Base-by-base conservation (phyloP, 2,113 vertebrate species). In the Sapajus apella region DNA sequence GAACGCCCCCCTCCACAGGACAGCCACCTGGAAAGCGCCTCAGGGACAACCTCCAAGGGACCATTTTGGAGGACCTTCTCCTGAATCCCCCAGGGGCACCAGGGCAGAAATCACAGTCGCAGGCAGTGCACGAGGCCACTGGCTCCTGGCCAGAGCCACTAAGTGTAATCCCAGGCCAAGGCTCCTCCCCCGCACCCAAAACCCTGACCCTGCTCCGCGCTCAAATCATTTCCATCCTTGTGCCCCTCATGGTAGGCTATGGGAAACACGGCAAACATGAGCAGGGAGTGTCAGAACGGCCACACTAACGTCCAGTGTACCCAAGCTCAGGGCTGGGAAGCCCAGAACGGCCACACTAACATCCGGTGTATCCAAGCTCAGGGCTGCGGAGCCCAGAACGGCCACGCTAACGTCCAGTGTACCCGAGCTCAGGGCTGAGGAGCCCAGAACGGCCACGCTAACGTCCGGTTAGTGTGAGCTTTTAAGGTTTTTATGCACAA, bases 81-180 rank as follows among this genome's bases (percentile, higher is more conserved):
- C 20, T 2, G 0, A 23, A 47, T 40, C 23, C 12, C n/a, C 66
- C 25, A 0, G 37, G 9, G 27, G 2, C 21, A 35, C 27, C 27
- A 9, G 16, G n/a, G 76, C 37, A 37, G 50, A 35, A 47, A 55
- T 37, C 45, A 77, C 43, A 20, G 45, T 8, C 16, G 50, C 27
- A 32, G 75, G 9, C 25, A 47, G 37, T 13, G 7, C 25, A 47
- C 0, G 8, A 40, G 43, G 27, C 14, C 27, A 17, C 12, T 6
- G 6, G 73, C 43, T 76, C 37, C 37, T 14, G 40, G 72, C 72
- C 72, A 43, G 37, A 75, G 40, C 40, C 72, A 43, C 12, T 25
- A 25, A 27, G 40, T 13, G 23, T 11, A 27, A 27, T 40, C 40
- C 23, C 5, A 75, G 72, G 40, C 3, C 40, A 25, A 75, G 72